Evolutionary conservation across 2,888 invertebrate species (phyloP).

Genomic region (Ormyrus pomaceus): DNA sequence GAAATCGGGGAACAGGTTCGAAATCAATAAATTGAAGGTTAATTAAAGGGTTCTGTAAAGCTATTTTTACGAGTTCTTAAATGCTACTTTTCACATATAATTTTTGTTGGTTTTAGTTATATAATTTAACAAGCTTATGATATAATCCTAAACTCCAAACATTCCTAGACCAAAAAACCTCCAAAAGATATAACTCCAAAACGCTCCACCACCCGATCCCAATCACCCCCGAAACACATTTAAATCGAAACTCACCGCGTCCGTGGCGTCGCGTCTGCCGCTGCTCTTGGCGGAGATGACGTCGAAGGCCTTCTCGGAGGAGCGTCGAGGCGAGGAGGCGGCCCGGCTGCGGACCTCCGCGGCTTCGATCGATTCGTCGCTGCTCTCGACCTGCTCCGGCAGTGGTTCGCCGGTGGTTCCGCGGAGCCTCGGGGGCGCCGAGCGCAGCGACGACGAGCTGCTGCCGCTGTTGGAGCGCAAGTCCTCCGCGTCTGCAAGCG

Average conservation of each 20-base stretch:
- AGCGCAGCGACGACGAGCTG: conserved; percentile 48
- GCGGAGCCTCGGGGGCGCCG: not conserved
- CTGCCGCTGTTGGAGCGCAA: conserved; percentile 41
- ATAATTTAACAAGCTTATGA: too few relatives aligned
- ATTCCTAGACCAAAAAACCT: too few relatives aligned
- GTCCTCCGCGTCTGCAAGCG: conserved; percentile 24
- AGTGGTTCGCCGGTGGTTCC: not conserved
- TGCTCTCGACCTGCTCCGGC: not conserved
- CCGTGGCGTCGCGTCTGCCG: conserved; percentile 14
- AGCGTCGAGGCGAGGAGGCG: not conserved
- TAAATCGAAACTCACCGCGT: conserved; percentile 28
- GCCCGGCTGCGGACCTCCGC: not conserved
- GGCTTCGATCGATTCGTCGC: conserved; percentile 37
- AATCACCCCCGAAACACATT: too few relatives aligned
- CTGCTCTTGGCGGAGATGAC: conserved; percentile 40
- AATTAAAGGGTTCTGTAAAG: too few relatives aligned
- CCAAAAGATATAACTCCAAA: too few relatives aligned
- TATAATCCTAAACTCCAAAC: too few relatives aligned
- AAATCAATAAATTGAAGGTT: too few relatives aligned
- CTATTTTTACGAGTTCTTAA: too few relatives aligned
- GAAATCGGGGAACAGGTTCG: not conserved
- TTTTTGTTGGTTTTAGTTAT: too few relatives aligned
- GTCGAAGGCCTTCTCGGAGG: conserved; percentile 43
- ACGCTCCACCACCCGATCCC: too few relatives aligned
- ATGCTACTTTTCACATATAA: too few relatives aligned